Conservation (phyloP, 2,113 vertebrate species). For the Nipponia nippon region DNA sequence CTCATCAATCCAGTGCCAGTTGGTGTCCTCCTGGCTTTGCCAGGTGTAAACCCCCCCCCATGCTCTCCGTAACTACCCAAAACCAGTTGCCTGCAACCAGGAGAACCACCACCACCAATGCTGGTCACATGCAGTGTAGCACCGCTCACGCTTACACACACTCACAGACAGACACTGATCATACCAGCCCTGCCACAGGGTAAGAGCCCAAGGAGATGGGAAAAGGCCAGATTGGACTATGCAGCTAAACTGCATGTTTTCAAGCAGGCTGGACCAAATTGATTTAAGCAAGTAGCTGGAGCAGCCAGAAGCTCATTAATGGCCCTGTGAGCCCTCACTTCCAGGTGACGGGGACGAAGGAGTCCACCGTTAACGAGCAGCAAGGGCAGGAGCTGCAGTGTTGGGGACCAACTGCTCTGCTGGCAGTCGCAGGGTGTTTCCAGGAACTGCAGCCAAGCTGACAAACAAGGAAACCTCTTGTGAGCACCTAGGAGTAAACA, state of each 20-base stretch:
- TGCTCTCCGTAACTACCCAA: background rate
- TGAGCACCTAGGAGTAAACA: background rate
- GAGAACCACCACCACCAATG: fast-evolving
- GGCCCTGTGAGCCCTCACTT: background rate
- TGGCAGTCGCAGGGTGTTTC: background rate
- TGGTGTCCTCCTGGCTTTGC: background rate
- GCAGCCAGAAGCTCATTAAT: background rate
- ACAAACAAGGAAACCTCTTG: background rate
- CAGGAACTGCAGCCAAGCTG: background rate
- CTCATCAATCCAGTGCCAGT: fast-evolving
- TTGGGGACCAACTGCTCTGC: fast-evolving
- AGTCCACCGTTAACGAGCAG: fast-evolving
- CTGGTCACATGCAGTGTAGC: fast-evolving
- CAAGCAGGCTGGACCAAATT: background rate
- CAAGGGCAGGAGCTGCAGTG: background rate
- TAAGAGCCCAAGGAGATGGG: background rate
- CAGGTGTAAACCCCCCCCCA: background rate
- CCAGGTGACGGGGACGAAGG: fast-evolving
- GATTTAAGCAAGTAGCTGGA: background rate
- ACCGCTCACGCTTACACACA: fast-evolving
- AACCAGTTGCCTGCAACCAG: background rate
- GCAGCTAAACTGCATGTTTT: background rate
- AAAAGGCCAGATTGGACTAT: background rate
- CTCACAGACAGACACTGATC: background rate
- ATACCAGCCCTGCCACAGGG: background rate